These are phyloP conservation scores for Momotus momota DNA, from an alignment of 2,797 vertebrate genomes.

Conservation along the genomic window DNA sequence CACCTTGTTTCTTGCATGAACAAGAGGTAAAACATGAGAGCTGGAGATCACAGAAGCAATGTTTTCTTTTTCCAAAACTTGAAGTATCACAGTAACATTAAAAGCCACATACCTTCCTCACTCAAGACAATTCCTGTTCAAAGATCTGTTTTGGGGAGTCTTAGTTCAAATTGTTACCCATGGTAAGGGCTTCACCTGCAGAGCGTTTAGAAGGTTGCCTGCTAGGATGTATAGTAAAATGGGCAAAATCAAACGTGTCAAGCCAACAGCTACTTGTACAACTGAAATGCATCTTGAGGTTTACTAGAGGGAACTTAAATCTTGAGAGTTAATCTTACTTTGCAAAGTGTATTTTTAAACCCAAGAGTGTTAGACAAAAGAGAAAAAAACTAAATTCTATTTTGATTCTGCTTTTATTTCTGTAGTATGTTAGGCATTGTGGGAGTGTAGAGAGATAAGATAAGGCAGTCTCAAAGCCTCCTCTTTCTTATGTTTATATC, in stretches of 20 bases:
- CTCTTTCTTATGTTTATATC: conserved; percentile 19
- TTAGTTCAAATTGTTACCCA: neutral
- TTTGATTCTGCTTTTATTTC: conserved; percentile 22
- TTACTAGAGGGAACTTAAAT: conserved; percentile 16
- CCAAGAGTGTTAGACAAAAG: neutral
- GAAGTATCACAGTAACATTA: neutral
- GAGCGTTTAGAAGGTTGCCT: neutral
- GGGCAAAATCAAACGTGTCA: neutral
- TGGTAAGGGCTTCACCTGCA: neutral
- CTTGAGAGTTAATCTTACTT: conserved; percentile 6
- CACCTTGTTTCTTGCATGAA: neutral
- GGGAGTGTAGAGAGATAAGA: neutral
- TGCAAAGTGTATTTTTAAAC: conserved; percentile 22
- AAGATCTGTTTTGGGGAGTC: neutral
- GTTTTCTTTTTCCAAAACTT: neutral
- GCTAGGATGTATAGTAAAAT: neutral
- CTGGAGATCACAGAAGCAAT: neutral
- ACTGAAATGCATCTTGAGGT: neutral
- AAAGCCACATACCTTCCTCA: neutral
- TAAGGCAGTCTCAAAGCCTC: neutral
- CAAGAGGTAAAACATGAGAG: neutral
- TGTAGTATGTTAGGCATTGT: neutral
- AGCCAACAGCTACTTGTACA: neutral
- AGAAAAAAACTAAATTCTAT: neutral
- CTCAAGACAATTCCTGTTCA: neutral